Base-by-base conservation (phyloP, 1,140 invertebrate genomes). In the Dreissena rostriformis region DNA sequence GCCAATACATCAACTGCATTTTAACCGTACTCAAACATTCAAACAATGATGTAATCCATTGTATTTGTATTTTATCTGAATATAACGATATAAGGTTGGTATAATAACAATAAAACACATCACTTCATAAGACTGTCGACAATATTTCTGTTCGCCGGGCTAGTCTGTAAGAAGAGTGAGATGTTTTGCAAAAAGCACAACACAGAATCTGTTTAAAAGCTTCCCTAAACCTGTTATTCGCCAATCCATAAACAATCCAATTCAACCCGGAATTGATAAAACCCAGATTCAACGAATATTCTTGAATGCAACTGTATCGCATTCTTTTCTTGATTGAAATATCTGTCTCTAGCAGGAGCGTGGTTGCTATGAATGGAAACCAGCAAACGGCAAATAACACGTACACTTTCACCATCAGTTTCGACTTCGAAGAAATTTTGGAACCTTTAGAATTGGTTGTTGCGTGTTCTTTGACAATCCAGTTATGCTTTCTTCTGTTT, bases 201-300 rank as follows among this genome's bases (percentile, higher is more conserved):
- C 29, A 5, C 22, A 78, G n/a, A 63, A 78, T 68, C 24, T 19
- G 51, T 26, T 68, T 51, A 26, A 78, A 78, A 1, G 39, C 24
- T 55, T 55, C 26, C 53, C 66, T 51, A 19, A 78, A 78, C 28
- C 66, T 67, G 15, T 51, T 53, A 24, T 68, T 78, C 10, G 76
- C 76, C n/a, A 78, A 53, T 19, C 76, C 65, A 55, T 78, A 78
- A 15, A 78, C 24, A n/a, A 78, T 53, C 76, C 76, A 78, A 26
- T 78, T 78, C 65, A 78, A 22, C 53, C 65, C 76, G n/a, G 76
- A 78, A 68, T 78, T 78, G 17, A 78, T 11, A 19, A 78, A 28
- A 4, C 76, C 76, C 39, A 26, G 65, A 52, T 67, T 22, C 7
- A 78, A 12, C 12, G 61, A 17, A 68, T 66, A 68, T n/a, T 78